Evolutionary conservation across 2,113 vertebrate genomes (phyloP), one percentile per base, ranked within the genome.

Genomic region (Paramisgurnus dabryanus): DNA sequence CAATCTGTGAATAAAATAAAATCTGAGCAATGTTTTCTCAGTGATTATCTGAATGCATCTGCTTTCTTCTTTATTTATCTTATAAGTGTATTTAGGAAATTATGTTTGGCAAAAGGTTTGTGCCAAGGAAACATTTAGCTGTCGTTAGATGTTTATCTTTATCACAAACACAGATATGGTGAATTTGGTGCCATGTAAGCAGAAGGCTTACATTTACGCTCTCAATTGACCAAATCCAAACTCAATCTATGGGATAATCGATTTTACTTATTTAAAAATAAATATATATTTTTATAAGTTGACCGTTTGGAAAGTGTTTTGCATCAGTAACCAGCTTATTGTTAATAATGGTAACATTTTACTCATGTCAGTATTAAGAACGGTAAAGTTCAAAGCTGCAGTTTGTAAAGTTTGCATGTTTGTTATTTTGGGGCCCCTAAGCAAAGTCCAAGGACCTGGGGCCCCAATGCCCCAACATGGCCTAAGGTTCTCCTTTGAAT

Each of bases 161-260:
- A 22, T 22, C 7, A 10, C 70, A 80, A 67, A 77, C 73, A 78
- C 50, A 39, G 40, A 76, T 65, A 55, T 64, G 76, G 47, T 11
- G 58, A 75, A 69, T 75, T 57, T 69, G 34, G 4, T 55, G 7
- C 11, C 43, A 22, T 53, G 65, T 34, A 50, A 81, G 72, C 80
- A 69, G 55, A 47, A 12, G 3, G 13, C 17, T 61, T 71, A 17
- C 69, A 55, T 57, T 70, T 6, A 60, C 41, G 43, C 61, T 49
- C 17, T 41, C 17, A 73, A 73, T 73, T 0, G 6, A 11, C 70
- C 39, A 63, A 12, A 49, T 4, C 18, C 5, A 75, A 64, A 63
- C 7, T 34, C 45, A 47, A 63, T 43, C 7, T 4, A 70, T 15
- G 53, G 50, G 6, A 78, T 64, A 27, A 65, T 49, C 22, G 22